Evolutionary conservation across 2,888 invertebrate genomes (phyloP).

Genomic region (Ormyrus pomaceus): DNA sequence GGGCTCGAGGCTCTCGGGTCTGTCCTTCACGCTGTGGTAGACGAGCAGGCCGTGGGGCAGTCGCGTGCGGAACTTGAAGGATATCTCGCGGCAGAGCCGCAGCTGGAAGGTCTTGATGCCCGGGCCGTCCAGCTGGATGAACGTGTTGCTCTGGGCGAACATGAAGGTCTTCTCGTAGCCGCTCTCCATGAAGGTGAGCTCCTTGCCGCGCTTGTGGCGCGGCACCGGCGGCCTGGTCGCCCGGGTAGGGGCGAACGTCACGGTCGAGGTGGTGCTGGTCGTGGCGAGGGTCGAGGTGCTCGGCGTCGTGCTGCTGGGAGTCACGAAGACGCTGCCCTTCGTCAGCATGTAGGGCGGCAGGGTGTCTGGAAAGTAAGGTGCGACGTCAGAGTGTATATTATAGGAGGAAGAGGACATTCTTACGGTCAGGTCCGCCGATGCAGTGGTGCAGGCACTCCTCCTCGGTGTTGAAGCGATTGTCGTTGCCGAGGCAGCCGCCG

Average conservation of each 20-base stretch:
- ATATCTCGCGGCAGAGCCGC: slow-evolving; percentile 90
- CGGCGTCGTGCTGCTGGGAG: slow-evolving; percentile 71
- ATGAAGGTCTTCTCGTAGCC: slow-evolving; percentile 92
- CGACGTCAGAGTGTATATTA: neutral
- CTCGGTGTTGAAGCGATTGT: slow-evolving; percentile 83
- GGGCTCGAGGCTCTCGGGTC: slow-evolving; percentile 88
- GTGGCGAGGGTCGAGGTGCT: slow-evolving; percentile 76
- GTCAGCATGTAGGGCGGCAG: slow-evolving; percentile 77
- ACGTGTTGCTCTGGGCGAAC: slow-evolving; percentile 93
- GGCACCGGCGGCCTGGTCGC: slow-evolving; percentile 82
- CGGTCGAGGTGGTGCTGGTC: slow-evolving; percentile 72
- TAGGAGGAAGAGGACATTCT: slow-evolving; percentile 55
- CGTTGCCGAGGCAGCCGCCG: slow-evolving; percentile 84
- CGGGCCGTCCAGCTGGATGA: slow-evolving; percentile 93
- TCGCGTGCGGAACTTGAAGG: slow-evolving; percentile 91
- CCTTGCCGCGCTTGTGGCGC: slow-evolving; percentile 83
- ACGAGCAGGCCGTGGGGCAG: slow-evolving; percentile 91
- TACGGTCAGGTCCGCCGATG: slow-evolving; percentile 77
- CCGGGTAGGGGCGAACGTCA: slow-evolving; percentile 75
- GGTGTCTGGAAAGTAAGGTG: slow-evolving; percentile 74
- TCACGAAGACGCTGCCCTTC: slow-evolving; percentile 72
- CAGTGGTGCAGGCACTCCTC: slow-evolving; percentile 82
- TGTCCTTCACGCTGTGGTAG: slow-evolving; percentile 92
- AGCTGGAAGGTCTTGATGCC: slow-evolving; percentile 93
- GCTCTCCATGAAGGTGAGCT: slow-evolving; percentile 90